Conservation (phyloP, 1,140 invertebrate species). For the Drosophila baimaii region DNA sequence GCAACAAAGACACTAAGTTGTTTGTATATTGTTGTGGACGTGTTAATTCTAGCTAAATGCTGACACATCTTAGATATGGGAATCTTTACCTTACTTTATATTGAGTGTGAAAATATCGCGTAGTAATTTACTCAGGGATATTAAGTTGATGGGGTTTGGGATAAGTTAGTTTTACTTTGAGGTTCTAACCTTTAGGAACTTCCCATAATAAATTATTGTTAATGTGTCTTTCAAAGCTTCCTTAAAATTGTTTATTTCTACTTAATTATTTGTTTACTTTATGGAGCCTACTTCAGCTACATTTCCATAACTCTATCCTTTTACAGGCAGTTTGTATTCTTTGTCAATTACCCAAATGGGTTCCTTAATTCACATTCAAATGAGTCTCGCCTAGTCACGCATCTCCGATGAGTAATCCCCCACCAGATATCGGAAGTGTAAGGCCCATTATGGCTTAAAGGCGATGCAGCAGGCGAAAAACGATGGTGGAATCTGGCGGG, state of each 20-base stretch:
- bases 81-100: slow-evolving; percentile 10
- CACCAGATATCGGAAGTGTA: slow-evolving; percentile 42
- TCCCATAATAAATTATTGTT: no score
- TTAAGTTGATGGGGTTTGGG: background rate
- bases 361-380: slow-evolving; percentile 13
- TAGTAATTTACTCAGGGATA: slow-evolving; percentile 1
- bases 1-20: slow-evolving; percentile 6
- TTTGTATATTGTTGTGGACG: slow-evolving; percentile 30
- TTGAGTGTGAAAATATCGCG: slow-evolving; percentile 14
- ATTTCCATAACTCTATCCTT: background rate
- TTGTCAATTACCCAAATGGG: slow-evolving; percentile 19
- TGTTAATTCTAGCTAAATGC: slow-evolving; percentile 47
- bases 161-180: background rate
- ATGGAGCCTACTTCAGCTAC: background rate
- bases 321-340: slow-evolving; percentile 4
- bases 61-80: slow-evolving; percentile 32
- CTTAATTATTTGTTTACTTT: background rate
- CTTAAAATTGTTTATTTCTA: no score
- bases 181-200: background rate
- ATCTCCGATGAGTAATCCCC: slow-evolving; percentile 27
- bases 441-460: slow-evolving; percentile 30
- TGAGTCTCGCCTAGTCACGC: slow-evolving; percentile 15
- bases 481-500: slow-evolving; percentile 18
- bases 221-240: no score
- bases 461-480: slow-evolving; percentile 32